Base-by-base conservation (phyloP, 2,113 vertebrate genomes). In the Neogobius melanostomus region DNA sequence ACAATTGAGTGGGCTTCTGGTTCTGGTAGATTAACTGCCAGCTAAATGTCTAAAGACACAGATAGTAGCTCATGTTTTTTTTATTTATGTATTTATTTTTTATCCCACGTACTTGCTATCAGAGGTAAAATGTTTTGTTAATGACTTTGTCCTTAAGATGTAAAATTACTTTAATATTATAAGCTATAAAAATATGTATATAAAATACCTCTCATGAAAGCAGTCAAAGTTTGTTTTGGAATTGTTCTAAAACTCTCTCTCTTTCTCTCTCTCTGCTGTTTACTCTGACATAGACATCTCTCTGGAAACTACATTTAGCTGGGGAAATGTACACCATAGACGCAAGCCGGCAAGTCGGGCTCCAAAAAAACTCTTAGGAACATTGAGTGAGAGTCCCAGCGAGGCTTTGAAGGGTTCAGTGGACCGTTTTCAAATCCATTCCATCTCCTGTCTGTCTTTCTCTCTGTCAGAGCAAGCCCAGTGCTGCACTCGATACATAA, bases 401-500 rank as follows among this genome's bases (percentile, higher is more conserved):
- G 50, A 61, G 64, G 50, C 54, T 69, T 74, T 66, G 50, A 74
- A 66, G 71, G 61, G 59, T 83, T 76, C 64, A 63, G 74, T 73
- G 76, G 69, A 21, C 66, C 52, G n/a, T 56, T 49, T 60, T 83
- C 61, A 82, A 71, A 72, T 10, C 50, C 51, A 56, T 28, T 76
- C 61, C 79, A 11, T 16, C 45, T 76, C 54, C 47, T 65, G 72
- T 73, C 72, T 63, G 21, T 46, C 64, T 72, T 66, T 51, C 76
- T 75, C 82, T 61, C 59, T n/a, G 69, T 88, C 82, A 85, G 73
- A 64, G 16, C 52, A 50, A 65, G 50, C 54, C 62, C 59, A 80
- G 72, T 69, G 69, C 65, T 79, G 87, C 82, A 36, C 28, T 36
- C 28, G 28, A 36, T 80, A 66, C 62, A 89, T 84, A 64, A 52